phyloP scores from a whole-genome alignment of 2,888 invertebrate species.

The Cephonodes hylas region DNA sequence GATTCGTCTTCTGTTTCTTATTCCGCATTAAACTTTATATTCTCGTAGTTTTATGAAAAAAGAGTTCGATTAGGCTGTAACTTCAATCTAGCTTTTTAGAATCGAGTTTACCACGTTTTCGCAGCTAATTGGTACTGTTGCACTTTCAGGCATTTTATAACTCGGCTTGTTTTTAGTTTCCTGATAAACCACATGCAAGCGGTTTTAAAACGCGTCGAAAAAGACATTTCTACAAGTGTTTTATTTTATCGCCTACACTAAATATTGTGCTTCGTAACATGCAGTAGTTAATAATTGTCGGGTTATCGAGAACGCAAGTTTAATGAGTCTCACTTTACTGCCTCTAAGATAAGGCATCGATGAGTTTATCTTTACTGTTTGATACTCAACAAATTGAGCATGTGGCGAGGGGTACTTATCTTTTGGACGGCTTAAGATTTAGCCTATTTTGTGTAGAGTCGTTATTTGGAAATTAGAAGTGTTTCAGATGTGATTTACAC shows the following conservation, averaged over 20 bases:
- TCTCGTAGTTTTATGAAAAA: too few species aligned
- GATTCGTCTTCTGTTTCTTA: too few species aligned
- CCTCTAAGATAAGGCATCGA: slow-evolving; percentile 40
- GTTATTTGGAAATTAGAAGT: too few species aligned
- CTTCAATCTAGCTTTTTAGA: too few species aligned
- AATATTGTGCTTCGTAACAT: slow-evolving; percentile 29
- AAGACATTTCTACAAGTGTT: slow-evolving; percentile 6
- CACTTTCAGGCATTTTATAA: too few species aligned
- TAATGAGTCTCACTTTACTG: slow-evolving; percentile 54
- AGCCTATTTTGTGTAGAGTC: too few species aligned
- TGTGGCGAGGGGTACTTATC: not conserved
- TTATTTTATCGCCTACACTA: slow-evolving; percentile 18
- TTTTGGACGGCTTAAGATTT: not conserved
- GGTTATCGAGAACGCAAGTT: slow-evolving; percentile 57
- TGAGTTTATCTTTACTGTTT: slow-evolving; percentile 51
- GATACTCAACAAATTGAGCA: slow-evolving; percentile 31
- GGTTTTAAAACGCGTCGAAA: not conserved
- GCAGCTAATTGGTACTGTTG: too few species aligned
- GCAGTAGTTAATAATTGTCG: slow-evolving; percentile 53
- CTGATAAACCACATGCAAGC: not conserved
- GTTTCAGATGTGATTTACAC: too few species aligned
- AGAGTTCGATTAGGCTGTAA: too few species aligned
- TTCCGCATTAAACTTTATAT: too few species aligned
- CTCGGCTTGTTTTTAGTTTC: too few species aligned
- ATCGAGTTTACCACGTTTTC: too few species aligned